A percentile compares a stretch with the other conserved stretches of the same genome.
Conservation (phyloP, 1,140 invertebrate genomes). For the Arctopsyche grandis region DNA sequence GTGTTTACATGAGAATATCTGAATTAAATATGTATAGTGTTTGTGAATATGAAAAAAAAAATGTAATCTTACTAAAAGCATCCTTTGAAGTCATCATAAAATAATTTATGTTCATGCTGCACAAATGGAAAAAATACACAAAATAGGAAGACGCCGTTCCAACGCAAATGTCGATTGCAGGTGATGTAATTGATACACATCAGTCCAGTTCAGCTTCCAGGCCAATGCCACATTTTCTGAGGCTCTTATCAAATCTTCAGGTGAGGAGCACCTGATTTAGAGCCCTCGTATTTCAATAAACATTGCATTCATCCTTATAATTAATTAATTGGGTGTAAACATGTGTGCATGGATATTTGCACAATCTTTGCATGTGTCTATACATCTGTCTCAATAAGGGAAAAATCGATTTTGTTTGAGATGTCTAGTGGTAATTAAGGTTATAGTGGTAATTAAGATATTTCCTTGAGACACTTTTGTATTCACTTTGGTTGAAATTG, state of each 20-base stretch:
- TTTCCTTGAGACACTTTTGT: too few relatives aligned
- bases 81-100: slow-evolving; percentile 7
- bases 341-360: neutral
- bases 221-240: slow-evolving; percentile 52
- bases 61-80: slow-evolving; percentile 9
- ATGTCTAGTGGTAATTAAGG: neutral
- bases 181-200: slow-evolving; percentile 39
- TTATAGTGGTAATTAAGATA: neutral
- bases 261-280: slow-evolving; percentile 48
- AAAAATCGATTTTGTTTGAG: too few relatives aligned
- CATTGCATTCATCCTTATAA: too few relatives aligned
- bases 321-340: neutral
- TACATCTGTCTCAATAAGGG: neutral
- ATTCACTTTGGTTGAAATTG: neutral
- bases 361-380: neutral
- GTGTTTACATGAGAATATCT: too few relatives aligned
- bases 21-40: too few relatives aligned
- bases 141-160: slow-evolving; percentile 51
- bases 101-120: slow-evolving; percentile 35
- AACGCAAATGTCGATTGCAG: slow-evolving; percentile 53
- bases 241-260: slow-evolving; percentile 52
- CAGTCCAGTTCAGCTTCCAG: slow-evolving; percentile 46
- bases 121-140: slow-evolving; percentile 32
- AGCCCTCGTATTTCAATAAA: neutral
- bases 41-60: too few relatives aligned